Evolutionary conservation across 2,113 vertebrate species (phyloP).

Genomic region (Gallinago undulata): DNA sequence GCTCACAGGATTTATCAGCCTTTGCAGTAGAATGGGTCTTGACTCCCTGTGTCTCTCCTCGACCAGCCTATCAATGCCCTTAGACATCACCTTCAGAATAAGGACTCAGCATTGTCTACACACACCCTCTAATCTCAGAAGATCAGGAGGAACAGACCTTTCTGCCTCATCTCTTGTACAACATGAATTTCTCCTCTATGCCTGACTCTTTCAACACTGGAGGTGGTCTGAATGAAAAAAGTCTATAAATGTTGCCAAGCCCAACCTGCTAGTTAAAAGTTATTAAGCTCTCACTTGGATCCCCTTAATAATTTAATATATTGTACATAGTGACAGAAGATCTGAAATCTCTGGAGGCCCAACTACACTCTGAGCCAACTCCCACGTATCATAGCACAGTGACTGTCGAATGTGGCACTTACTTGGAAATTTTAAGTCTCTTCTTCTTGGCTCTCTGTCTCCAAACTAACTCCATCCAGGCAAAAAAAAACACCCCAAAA

Average conservation of each 20-base stretch:
- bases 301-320: not conserved
- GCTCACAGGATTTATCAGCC: not conserved
- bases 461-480: not conserved
- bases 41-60: not conserved
- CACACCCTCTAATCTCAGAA: not conserved
- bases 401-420: rapidly evolving
- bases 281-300: not conserved
- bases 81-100: not conserved
- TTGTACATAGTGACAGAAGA: not conserved
- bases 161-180: not conserved
- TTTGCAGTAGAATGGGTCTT: not conserved
- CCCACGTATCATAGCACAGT: not conserved
- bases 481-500: not conserved
- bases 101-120: not conserved
- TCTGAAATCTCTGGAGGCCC: not conserved
- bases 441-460: not conserved
- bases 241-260: not conserved
- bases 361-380: not conserved
- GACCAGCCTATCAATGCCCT: not conserved
- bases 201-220: not conserved
- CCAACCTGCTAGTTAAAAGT: rapidly evolving
- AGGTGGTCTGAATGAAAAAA: not conserved
- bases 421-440: not conserved
- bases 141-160: not conserved
- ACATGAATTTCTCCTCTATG: not conserved